A percentile compares a stretch with the other conserved stretches of the same genome.
Conservation (phyloP, 2,113 vertebrate genomes). For the Chionis minor region DNA sequence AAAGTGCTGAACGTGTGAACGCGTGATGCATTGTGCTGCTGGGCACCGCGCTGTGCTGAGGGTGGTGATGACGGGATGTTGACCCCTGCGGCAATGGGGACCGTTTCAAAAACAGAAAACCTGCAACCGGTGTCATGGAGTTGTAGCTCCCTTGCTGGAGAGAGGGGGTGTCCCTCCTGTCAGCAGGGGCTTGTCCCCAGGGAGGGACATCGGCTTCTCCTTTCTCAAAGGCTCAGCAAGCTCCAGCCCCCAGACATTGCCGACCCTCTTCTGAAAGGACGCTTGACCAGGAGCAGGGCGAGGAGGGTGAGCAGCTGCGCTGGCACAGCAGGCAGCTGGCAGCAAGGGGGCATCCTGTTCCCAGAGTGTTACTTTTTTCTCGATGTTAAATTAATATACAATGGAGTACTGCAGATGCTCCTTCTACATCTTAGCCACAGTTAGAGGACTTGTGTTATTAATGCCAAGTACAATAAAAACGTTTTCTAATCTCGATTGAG, state of each 20-base stretch:
- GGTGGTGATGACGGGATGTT: neutral
- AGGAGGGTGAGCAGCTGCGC: neutral
- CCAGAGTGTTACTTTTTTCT: neutral
- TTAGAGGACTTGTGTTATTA: neutral
- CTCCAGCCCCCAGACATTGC: neutral
- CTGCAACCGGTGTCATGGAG: accelerated
- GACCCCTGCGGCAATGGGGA: accelerated
- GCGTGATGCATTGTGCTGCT: accelerated
- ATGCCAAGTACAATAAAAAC: slow-evolving; percentile 6
- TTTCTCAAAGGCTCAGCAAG: neutral
- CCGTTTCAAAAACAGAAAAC: neutral
- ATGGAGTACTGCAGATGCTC: neutral
- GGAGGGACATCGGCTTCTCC: neutral
- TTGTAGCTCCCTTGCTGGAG: neutral
- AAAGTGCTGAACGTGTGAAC: accelerated
- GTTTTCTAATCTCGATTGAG: neutral
- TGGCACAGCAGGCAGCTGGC: neutral
- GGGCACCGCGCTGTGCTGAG: accelerated
- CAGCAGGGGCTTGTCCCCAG: neutral
- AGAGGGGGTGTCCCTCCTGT: accelerated
- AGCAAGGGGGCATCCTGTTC: neutral
- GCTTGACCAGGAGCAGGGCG: neutral
- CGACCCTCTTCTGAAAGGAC: neutral
- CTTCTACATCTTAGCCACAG: neutral
- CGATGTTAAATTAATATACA: neutral